Percentiles rank a stretch among this genome's conserved stretches.
These are phyloP conservation scores for Alloplasta piceator DNA, from an alignment of 2,888 invertebrate species.

Conservation along the genomic window DNA sequence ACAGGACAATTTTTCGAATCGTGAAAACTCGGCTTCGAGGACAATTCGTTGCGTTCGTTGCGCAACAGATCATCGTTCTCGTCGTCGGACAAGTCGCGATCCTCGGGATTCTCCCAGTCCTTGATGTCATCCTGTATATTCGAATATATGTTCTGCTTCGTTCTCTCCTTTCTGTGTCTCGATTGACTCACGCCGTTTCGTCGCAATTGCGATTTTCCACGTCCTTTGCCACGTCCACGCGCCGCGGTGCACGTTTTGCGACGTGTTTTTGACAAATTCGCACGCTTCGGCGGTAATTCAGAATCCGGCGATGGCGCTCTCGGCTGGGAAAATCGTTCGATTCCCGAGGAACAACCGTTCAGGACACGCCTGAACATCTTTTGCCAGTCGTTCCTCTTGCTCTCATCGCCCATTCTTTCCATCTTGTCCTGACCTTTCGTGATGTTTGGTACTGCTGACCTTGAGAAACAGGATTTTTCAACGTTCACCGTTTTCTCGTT, in stretches of 20 bases:
- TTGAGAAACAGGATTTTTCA: slow-evolving; percentile 25
- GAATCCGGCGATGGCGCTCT: slow-evolving; percentile 47
- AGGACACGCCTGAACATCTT: slow-evolving; percentile 48
- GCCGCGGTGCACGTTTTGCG: slow-evolving; percentile 68
- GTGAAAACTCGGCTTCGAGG: slow-evolving; percentile 21
- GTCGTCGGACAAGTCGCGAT: slow-evolving; percentile 9
- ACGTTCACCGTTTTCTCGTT: background rate
- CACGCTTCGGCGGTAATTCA: slow-evolving; percentile 61
- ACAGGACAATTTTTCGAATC: slow-evolving; percentile 24
- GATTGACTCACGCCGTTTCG: slow-evolving; percentile 77
- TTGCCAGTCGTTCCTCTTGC: slow-evolving; percentile 61
- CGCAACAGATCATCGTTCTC: slow-evolving; percentile 57
- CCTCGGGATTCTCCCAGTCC: slow-evolving; percentile 52
- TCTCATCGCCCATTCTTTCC: slow-evolving; percentile 13
- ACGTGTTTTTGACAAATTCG: slow-evolving; percentile 59
- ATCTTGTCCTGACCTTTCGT: slow-evolving; percentile 3
- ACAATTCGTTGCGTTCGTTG: background rate
- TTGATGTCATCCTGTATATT: slow-evolving; percentile 71
- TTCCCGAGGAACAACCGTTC: slow-evolving; percentile 33
- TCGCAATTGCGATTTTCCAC: slow-evolving; percentile 74
- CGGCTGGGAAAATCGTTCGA: slow-evolving; percentile 55
- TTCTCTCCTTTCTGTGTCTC: slow-evolving; percentile 74
- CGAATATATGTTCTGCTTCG: slow-evolving; percentile 69
- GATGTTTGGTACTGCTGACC: slow-evolving; percentile 19
- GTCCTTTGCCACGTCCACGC: slow-evolving; percentile 72